Base-by-base conservation (phyloP, 2,113 vertebrate genomes). In the Crocuta crocuta region DNA sequence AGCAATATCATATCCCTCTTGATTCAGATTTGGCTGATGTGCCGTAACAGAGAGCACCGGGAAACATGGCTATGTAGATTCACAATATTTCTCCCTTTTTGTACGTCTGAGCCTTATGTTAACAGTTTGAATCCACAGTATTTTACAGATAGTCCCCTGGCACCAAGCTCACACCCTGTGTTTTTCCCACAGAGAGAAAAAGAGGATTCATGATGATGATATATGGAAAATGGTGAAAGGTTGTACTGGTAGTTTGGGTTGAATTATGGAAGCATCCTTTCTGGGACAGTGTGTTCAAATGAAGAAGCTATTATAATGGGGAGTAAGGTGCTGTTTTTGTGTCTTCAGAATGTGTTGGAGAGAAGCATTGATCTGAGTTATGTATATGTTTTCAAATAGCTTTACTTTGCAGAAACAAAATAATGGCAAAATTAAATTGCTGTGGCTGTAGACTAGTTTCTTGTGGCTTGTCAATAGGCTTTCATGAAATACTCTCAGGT, bases 21-120 rank as follows among this genome's bases (percentile, higher is more conserved):
- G 91, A 93, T 73, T 98, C 90, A 85, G 55, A 89, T 83, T 94
- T 81, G 33, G 92, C 97, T 95, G 80, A 70, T 91, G 24, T 70
- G 19, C 71, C 23, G 5, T n/a, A 86, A 39, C 33, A 63, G 82
- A 70, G 15, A 94, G 87, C 73, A 50, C 55, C 35, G 39, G 84
- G 88, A 76, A 45, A 35, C 39, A 3, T 35, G 23, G 33, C 91
- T 90, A 4, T 55, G 19, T 35, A 80, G 71, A 84, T 53, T 76
- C 79, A 53, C 53, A 6, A 82, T 65, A 39, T 76, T 31, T 95
- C 82, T 96, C 53, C 91, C 71, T 93, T 81, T 66, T 81, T 82
- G 63, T 93, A 33, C 82, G 33, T 50, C 86, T 79, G 68, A 94
- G 45, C 68, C 84, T 94, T 85, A 33, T 68, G 66, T 89, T 94